These are phyloP conservation scores for Cuniculus paca DNA, from an alignment of 2,797 vertebrate genomes.

Conservation along the genomic window DNA sequence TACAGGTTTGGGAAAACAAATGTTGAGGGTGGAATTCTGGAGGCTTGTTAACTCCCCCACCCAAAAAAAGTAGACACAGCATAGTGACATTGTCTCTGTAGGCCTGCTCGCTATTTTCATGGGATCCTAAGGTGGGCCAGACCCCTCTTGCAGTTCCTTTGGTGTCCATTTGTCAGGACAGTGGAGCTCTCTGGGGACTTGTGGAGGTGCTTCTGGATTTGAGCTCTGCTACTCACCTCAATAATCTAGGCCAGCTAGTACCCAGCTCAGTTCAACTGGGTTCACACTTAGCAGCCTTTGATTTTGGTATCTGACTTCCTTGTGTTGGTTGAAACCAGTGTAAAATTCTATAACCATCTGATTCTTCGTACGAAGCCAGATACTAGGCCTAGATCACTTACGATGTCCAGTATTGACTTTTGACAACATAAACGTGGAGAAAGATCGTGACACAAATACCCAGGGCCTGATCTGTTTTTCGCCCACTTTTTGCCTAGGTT, in stretches of 20 bases:
- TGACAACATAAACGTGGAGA: neutral
- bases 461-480: neutral
- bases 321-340: neutral
- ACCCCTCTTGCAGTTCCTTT: neutral
- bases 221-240: neutral
- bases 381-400: neutral
- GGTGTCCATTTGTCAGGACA: neutral
- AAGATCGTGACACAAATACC: neutral
- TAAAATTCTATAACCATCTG: neutral
- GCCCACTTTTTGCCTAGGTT: neutral
- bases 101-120: neutral
- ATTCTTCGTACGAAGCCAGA: neutral
- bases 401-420: neutral
- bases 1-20: neutral
- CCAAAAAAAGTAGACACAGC: neutral
- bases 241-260: neutral
- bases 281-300: neutral
- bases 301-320: constrained; percentile 7
- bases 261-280: neutral
- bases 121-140: neutral
- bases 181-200: neutral
- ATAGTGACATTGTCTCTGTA: neutral
- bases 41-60: neutral
- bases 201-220: neutral
- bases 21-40: neutral